Conservation (phyloP, 1,140 invertebrate genomes). For the Sitophilus oryzae region DNA sequence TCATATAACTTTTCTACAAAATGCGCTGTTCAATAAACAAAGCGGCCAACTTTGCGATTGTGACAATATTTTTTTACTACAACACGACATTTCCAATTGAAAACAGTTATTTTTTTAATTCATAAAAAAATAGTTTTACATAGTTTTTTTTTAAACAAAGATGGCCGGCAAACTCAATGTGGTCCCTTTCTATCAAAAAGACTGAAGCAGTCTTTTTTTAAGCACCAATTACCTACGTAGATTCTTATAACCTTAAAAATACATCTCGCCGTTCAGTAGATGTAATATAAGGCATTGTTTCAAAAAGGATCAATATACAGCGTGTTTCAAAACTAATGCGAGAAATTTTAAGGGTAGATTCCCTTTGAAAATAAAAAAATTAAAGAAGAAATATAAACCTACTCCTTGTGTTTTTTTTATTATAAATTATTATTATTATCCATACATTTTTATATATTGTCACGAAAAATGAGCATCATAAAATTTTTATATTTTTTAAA, state of each 20-base stretch:
- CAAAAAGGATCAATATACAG: no score
- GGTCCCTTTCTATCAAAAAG: conserved; percentile 24
- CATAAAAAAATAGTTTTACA: conserved; percentile 1
- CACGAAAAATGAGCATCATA: no score
- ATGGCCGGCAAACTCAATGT: background rate
- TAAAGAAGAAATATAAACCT: no score
- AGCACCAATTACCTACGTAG: conserved; percentile 21
- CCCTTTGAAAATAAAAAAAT: no score
- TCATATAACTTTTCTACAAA: background rate
- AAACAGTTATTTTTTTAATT: background rate
- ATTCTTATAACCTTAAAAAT: conserved; percentile 20
- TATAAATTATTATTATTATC: no score
- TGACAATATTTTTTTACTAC: background rate
- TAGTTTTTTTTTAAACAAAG: background rate
- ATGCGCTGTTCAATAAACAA: background rate
- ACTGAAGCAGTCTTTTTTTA: conserved; percentile 16
- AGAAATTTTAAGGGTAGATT: no score
- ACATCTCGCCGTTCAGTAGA: conserved; percentile 20
- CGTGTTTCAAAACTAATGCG: no score
- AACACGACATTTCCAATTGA: background rate
- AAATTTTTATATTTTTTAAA: no score
- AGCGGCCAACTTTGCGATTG: background rate
- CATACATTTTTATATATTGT: no score
- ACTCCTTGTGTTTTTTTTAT: no score
- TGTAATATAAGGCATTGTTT: conserved; percentile 20